Evolutionary conservation across 1,140 invertebrate genomes (phyloP), one percentile per base, ranked within the genome.

Genomic region (Drosophila obscura): DNA sequence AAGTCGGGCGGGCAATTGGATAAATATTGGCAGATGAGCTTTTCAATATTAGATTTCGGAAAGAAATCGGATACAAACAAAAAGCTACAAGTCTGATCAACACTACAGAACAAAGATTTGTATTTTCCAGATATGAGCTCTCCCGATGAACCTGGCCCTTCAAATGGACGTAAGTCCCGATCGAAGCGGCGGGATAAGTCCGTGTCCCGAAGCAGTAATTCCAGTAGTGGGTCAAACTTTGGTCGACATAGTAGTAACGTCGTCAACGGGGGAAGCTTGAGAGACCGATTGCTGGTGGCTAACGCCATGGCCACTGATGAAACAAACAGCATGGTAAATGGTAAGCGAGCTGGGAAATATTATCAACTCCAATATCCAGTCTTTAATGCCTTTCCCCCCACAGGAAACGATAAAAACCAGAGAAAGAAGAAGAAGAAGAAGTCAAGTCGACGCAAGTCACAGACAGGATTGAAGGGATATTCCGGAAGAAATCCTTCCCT

Each of bases 381-480:
- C 2, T 31, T 8, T 31, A 2, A 31, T 31, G 8, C 0, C 28
- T 31, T 9, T 41, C 28, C 8, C 51, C 46, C 16, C 35, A 24
- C 7, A 35, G 51, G 52, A 39, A 31, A 31, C 31, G 8, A 31
- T 9, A 3, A 31, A 0, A 73, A 61, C 19, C 4, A 45, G 0
- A 61, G 57, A 19, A 73, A 61, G 31, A 66, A 57, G 2, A 73
- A 73, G 22, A 28, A 11, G 9, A 77, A 67, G 9, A 73, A 19
- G 16, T 26, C 26, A 13, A 28, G 48, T 13, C 51, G 65, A 4
- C 57, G 61, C 2, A 24, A 24, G 0, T 62, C 73, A 73, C 60
- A 24, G 73, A 85, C 39, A 0, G 55, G 44, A n/a, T 41, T 85
- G 2, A 50, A 67, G 11, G 82, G 82, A 5, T 87, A 52, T 44